Evolutionary conservation across 2,797 vertebrate genomes (phyloP), one percentile per base, ranked within the genome.

Genomic region (Oreonectes daqikongensis): DNA sequence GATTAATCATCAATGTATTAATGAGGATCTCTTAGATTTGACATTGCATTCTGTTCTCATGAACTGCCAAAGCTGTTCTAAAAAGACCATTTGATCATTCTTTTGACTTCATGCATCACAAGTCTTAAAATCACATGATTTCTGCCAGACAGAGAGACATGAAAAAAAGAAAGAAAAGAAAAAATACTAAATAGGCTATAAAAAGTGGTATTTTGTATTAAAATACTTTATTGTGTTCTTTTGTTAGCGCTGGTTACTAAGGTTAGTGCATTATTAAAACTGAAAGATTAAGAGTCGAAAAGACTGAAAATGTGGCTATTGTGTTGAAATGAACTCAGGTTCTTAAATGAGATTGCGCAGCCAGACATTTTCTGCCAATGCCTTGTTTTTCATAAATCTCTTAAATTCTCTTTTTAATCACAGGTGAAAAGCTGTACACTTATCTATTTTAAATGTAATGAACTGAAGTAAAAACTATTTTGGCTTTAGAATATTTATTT

Each of bases 331-430:
- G 77, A 81, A 84, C 32, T 77, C 30, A 81, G 79, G 66, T 46
- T 0, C 69, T 1, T 2, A 70, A 77, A 82, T 69, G 76, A 84
- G 81, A 68, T 71, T 75, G 60, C 53, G 53, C 52, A 72, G 35
- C 69, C 57, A 67, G 80, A 87, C 75, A 85, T 79, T 77, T 82
- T 81, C 77, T 84, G 85, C 83, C 83, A 78, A 57, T 70, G 57
- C 72, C 69, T 72, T 78, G 52, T 59, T 75, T 71, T 79, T 88
- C 84, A 70, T 79, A 82, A 86, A 81, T 72, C 42, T 79, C 78
- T 87, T 88, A 85, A 88, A 90, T 84, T 82, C 83, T 83, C 78
- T 84, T 79, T 68, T 88, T 87, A 88, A 91, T 91, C 87, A 87
- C 74, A 82, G 76, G 85, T 86, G 84, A 85, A 85, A 83, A 72